phyloP scores from a whole-genome alignment of 2,797 vertebrate genomes.

The Ctenochaetus hawaiiensis region DNA sequence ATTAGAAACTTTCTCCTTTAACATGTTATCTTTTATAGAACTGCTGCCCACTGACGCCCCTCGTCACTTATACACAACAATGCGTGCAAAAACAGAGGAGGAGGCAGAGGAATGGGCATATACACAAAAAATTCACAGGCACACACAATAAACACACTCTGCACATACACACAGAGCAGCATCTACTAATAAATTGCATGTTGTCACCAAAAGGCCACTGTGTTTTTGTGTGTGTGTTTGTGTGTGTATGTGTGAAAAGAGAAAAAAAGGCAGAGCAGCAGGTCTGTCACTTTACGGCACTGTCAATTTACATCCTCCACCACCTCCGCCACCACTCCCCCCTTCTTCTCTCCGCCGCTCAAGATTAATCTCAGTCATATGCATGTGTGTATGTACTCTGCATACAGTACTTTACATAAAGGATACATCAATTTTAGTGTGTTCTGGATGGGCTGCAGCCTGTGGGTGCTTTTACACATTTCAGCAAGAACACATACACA shows the following conservation, averaged over 20 bases:
- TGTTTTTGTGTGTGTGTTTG: conserved; percentile 36
- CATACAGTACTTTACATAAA: conserved; percentile 86
- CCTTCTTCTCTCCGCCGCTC: conserved; percentile 61
- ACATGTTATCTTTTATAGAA: conserved; percentile 72
- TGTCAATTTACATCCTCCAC: conserved; percentile 81
- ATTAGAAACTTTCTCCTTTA: conserved; percentile 83
- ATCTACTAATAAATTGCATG: conserved; percentile 80
- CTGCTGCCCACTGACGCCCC: conserved; percentile 24
- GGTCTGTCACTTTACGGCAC: conserved; percentile 82
- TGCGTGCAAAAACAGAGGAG: conserved; percentile 18
- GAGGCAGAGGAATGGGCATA: conserved; percentile 1
- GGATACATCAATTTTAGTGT: conserved; percentile 84
- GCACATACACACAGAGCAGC: conserved; percentile 54
- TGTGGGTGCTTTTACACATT: conserved; percentile 65
- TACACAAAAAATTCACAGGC: conserved; percentile 15
- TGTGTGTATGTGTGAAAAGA: conserved; percentile 13
- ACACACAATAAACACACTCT: conserved; percentile 21
- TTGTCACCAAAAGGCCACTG: conserved; percentile 70
- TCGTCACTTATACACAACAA: conserved; percentile 16
- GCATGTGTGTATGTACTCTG: conserved; percentile 83
- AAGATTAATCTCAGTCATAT: conserved; percentile 85
- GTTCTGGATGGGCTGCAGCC: conserved; percentile 60
- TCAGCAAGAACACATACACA: conserved; percentile 57
- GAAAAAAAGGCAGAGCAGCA: conserved; percentile 62
- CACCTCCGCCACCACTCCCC: conserved; percentile 57